These are phyloP conservation scores for Automeris io DNA, from an alignment of 2,888 invertebrate species.

Conservation along the genomic window DNA sequence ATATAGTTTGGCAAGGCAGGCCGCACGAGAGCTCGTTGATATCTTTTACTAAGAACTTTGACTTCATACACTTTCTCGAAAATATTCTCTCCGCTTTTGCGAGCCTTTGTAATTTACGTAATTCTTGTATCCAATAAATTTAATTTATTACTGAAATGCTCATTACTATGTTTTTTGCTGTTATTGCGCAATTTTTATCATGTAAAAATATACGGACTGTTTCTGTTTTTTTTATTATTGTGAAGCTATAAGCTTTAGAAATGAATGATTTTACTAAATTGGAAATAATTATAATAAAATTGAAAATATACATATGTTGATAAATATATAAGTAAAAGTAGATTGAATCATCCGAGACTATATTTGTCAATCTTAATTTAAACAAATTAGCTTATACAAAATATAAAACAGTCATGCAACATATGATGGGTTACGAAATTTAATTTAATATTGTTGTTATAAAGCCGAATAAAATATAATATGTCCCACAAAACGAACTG, in stretches of 20 bases:
- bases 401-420: not conserved
- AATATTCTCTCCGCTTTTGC: constrained; percentile 43
- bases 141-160: not conserved
- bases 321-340: too few relatives aligned
- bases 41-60: constrained; percentile 63
- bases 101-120: constrained; percentile 16
- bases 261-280: too few relatives aligned
- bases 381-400: not conserved
- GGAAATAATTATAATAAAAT: too few relatives aligned
- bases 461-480: constrained; percentile 19
- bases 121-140: constrained; percentile 3
- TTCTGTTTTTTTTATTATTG: too few relatives aligned
- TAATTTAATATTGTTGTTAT: not conserved
- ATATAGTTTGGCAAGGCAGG: constrained; percentile 11
- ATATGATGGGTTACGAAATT: not conserved
- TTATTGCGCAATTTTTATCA: not conserved
- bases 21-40: constrained; percentile 53
- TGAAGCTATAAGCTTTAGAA: too few relatives aligned
- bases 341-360: too few relatives aligned
- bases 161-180: not conserved
- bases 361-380: not conserved
- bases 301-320: too few relatives aligned
- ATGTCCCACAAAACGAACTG: constrained; percentile 24
- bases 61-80: constrained; percentile 50
- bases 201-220: too few relatives aligned